A percentile compares a stretch with the other conserved stretches of the same genome.
phyloP scores from a whole-genome alignment of 2,113 vertebrate species.

The Chiloscyllium plagiosum region DNA sequence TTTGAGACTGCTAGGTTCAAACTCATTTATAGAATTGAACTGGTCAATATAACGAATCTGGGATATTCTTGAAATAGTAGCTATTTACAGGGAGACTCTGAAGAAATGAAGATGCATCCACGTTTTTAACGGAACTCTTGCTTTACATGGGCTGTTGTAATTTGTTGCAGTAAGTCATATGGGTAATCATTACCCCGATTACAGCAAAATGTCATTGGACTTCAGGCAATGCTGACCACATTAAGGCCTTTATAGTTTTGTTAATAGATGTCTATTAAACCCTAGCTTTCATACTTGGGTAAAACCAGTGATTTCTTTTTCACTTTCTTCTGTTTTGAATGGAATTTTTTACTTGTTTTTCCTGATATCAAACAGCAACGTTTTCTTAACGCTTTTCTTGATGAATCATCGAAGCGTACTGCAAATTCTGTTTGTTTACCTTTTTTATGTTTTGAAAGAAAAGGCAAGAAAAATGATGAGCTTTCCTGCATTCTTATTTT shows the following conservation, averaged over 20 bases:
- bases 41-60: neutral
- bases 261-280: neutral
- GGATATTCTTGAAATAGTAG: neutral
- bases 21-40: neutral
- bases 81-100: neutral
- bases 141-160: neutral
- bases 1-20: neutral
- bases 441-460: neutral
- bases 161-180: neutral
- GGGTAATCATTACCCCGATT: conserved; percentile 7
- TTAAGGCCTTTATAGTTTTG: neutral
- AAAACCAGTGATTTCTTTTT: neutral
- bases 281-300: neutral
- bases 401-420: neutral
- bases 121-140: neutral
- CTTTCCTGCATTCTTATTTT: neutral
- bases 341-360: neutral
- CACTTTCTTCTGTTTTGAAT: neutral
- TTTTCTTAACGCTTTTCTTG: neutral
- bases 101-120: neutral
- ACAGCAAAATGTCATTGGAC: neutral
- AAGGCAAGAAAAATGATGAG: neutral
- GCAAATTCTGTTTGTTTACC: neutral
- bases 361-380: neutral
- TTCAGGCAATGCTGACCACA: neutral